Evolutionary conservation across 1,140 invertebrate species (phyloP).

Genomic region (Heliconius congener): DNA sequence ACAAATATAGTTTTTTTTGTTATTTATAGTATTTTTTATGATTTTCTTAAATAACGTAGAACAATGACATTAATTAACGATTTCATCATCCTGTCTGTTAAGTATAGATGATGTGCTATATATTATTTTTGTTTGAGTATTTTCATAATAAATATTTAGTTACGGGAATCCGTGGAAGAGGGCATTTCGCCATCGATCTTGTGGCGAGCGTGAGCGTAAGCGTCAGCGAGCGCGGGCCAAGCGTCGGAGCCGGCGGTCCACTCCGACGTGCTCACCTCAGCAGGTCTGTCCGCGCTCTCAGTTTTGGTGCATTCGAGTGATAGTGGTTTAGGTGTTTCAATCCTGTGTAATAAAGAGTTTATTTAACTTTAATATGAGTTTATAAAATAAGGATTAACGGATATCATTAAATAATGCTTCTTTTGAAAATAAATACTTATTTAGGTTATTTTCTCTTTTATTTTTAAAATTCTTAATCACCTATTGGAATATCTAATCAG

Average conservation of each 20-base stretch:
- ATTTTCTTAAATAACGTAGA: neutral
- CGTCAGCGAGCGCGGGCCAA: conserved; percentile 64
- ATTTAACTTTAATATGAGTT: no score
- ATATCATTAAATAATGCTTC: no score
- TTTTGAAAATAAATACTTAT: no score
- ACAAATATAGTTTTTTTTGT: neutral
- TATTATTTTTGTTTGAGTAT: neutral
- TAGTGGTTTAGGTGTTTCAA: conserved; percentile 75
- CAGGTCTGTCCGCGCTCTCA: conserved; percentile 63
- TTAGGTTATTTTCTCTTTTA: no score
- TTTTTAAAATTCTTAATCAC: no score
- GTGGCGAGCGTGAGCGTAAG: conserved; percentile 69
- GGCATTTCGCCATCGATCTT: conserved; percentile 77
- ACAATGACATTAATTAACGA: neutral
- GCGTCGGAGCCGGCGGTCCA: conserved; percentile 55
- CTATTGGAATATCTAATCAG: no score
- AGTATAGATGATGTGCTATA: conserved; percentile 16
- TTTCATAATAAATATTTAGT: conserved; percentile 48
- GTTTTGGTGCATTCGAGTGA: conserved; percentile 64
- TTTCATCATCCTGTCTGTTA: neutral
- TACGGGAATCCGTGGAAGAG: conserved; percentile 75
- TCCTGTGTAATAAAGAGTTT: conserved; percentile 38
- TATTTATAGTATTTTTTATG: neutral
- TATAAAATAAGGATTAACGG: no score
- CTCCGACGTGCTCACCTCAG: conserved; percentile 74